phyloP scores from a whole-genome alignment of 2,797 vertebrate species.

The Protonibea diacanthus region DNA sequence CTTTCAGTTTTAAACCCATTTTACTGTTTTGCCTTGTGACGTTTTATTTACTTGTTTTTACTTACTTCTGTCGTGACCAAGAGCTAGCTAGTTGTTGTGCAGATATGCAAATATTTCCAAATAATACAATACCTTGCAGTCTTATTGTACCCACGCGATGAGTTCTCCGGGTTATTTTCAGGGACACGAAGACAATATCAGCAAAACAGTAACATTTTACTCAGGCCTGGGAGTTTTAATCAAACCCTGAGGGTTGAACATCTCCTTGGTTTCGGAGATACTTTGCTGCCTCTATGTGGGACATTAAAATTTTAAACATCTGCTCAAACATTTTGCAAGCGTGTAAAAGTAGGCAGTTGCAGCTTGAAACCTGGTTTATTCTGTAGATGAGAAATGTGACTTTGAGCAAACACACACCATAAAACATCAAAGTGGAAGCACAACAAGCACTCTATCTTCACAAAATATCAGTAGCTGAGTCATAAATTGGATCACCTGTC shows the following conservation, averaged over 20 bases:
- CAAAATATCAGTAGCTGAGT: conserved; percentile 11
- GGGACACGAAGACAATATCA: conserved; percentile 12
- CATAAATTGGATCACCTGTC: conserved; percentile 41
- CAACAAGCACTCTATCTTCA: conserved; percentile 5
- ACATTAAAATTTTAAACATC: conserved; percentile 26
- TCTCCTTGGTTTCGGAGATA: not conserved
- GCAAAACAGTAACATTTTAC: conserved; percentile 25
- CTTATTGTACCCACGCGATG: conserved; percentile 16
- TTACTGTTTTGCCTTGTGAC: not conserved
- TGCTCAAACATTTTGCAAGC: conserved; percentile 21
- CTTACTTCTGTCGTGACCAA: not conserved
- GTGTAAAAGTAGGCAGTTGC: conserved; percentile 9
- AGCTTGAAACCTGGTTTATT: conserved; percentile 26
- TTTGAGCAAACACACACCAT: conserved; percentile 23
- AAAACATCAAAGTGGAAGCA: conserved; percentile 13
- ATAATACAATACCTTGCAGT: not conserved
- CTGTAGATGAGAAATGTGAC: not conserved
- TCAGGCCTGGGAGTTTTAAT: conserved; percentile 31
- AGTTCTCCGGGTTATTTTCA: conserved; percentile 13
- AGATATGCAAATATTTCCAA: conserved; percentile 16
- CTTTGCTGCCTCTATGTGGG: conserved; percentile 7
- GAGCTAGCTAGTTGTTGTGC: not conserved
- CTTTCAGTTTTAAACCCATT: not conserved
- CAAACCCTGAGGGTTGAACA: conserved; percentile 11
- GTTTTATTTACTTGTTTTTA: conserved; percentile 9